Evolutionary conservation across 2,113 vertebrate species (phyloP).

Genomic region (Eulemur macaco): DNA sequence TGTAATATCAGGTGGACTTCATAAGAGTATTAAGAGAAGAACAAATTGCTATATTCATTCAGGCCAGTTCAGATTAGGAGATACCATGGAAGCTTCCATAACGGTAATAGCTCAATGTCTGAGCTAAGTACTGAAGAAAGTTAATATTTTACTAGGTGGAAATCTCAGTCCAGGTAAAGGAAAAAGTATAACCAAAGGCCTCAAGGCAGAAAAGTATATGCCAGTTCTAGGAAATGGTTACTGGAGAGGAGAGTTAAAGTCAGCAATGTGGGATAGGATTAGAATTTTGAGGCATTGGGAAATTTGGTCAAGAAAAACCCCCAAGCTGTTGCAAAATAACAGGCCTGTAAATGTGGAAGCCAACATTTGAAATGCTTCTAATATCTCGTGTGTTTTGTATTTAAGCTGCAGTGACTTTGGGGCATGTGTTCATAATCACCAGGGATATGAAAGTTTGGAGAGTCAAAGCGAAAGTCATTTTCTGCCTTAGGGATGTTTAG

Average conservation of each 20-base stretch:
- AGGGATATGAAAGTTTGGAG: conserved; percentile 55
- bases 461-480: conserved; percentile 65
- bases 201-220: neutral
- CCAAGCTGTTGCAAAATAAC: neutral
- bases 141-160: neutral
- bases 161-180: neutral
- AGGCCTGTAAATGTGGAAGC: neutral
- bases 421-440: neutral
- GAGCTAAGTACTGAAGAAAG: neutral
- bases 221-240: neutral
- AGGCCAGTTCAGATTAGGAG: neutral
- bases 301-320: neutral
- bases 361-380: neutral
- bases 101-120: neutral
- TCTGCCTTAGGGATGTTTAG: conserved; percentile 58
- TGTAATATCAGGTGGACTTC: neutral
- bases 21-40: neutral
- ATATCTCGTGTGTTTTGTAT: conserved; percentile 50
- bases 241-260: neutral
- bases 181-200: neutral
- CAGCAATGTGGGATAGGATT: neutral
- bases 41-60: neutral
- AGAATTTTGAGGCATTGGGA: neutral
- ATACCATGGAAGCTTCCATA: neutral
- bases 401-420: conserved; percentile 14